Base-by-base conservation (phyloP, 2,888 invertebrate genomes). In the Dorcus parallelipipedus region DNA sequence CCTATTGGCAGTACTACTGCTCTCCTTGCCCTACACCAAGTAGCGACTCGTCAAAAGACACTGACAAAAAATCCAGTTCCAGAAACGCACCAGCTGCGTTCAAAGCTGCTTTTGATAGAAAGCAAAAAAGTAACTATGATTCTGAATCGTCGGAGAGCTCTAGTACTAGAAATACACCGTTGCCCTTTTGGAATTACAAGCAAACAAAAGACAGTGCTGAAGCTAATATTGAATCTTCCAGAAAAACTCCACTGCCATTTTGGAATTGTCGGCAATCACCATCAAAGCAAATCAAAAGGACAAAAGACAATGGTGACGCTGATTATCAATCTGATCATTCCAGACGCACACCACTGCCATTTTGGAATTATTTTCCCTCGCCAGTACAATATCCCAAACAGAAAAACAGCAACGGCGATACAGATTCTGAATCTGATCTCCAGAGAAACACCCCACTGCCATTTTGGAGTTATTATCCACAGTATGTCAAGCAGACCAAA, bases 401-500 rank as follows among this genome's bases (percentile, higher is more conserved):
- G 10, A 42, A 42, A 42, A 14, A 2, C 42, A 42, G 5, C 42
- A 10, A 42, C 5, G 14, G 42, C 42, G 42, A 42, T 17, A 42
- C 42, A 42, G 42, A 42, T 42, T 42, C 42, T 17, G 42, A 42
- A 8, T 42, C 26, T 33, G 26, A 33, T 43, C 60, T 51, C 54
- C 63, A 50, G 45, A 59, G 62, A 41, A 63, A 57, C 9, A 71
- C 72, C 5, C 67, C 71, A 7, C 65, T 71, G 40, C 72, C 73
- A 1, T 72, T 67, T 61, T 74, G 73, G 73, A 67, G 68, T 48
- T 73, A 71, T 57, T 67, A 68, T 54, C 68, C 70, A 23, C 69
- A 70, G 9, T 7, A 33, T 33, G 3, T 7, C 26, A 33, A 33
- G 9, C 42, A 4, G 7, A 17, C 17, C 42, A 17, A 42, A 6